phyloP scores from a whole-genome alignment of 2,797 vertebrate genomes.

The Trachurus trachurus region DNA sequence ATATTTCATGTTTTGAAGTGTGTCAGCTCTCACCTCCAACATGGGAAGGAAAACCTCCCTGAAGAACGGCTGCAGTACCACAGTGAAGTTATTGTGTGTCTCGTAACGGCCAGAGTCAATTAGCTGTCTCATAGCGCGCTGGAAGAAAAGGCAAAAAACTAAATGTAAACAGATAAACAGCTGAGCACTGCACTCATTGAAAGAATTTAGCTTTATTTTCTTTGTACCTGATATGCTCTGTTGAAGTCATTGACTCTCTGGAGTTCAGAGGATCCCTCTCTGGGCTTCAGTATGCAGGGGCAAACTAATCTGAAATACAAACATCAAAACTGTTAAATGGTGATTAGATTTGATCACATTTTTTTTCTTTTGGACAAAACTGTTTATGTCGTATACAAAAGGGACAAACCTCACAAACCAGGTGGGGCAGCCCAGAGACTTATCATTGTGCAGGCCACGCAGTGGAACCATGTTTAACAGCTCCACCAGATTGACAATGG shows the following conservation, averaged over 20 bases:
- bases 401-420: constrained; percentile 81
- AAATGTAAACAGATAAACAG: neutral
- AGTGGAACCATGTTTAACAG: constrained; percentile 83
- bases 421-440: constrained; percentile 84
- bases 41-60: constrained; percentile 78
- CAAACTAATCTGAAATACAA: constrained; percentile 86
- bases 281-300: constrained; percentile 87
- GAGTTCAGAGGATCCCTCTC: constrained; percentile 85
- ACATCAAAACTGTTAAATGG: neutral
- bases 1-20: neutral
- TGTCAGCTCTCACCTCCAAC: constrained; percentile 78
- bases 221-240: constrained; percentile 90
- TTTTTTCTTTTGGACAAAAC: neutral
- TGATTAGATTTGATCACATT: neutral
- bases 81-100: constrained; percentile 90
- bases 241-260: constrained; percentile 77
- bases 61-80: constrained; percentile 92
- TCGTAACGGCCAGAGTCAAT: constrained; percentile 91
- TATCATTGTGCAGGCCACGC: constrained; percentile 86
- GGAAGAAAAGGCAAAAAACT: constrained; percentile 5
- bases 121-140: constrained; percentile 85
- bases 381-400: neutral
- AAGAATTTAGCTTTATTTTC: neutral
- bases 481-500: constrained; percentile 92
- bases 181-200: neutral